Conservation (phyloP, 2,888 invertebrate species). For the Nezara viridula region DNA sequence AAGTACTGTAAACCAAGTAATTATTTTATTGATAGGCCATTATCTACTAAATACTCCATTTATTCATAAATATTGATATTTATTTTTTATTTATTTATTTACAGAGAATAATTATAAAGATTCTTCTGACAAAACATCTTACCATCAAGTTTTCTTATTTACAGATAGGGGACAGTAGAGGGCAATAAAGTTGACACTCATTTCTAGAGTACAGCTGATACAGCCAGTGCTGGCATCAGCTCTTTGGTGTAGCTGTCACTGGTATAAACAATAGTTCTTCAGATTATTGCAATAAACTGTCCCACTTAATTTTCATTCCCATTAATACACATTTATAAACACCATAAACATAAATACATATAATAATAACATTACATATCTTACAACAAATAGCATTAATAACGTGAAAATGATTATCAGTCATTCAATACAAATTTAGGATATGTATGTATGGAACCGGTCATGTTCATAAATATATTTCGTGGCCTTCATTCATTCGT, state of each 20-base stretch:
- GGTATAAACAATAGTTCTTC: constrained; percentile 2
- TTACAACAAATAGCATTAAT: no score
- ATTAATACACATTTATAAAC: background rate
- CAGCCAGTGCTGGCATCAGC: constrained; percentile 27
- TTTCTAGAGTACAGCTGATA: background rate
- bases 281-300: background rate
- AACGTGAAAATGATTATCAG: background rate
- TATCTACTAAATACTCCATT: background rate
- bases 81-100: no score
- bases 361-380: no score
- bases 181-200: constrained; percentile 3
- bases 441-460: background rate
- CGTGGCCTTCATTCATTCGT: no score
- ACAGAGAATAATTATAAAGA: no score
- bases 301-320: background rate
- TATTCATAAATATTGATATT: background rate
- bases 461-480: background rate
- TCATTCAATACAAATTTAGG: background rate
- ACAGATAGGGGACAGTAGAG: background rate
- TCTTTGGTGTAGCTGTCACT: background rate
- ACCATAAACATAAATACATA: no score
- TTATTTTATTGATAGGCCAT: background rate
- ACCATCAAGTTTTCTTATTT: background rate
- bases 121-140: background rate
- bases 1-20: no score